Conservation (phyloP, 2,888 invertebrate genomes). For the Ectemnius lituratus region DNA sequence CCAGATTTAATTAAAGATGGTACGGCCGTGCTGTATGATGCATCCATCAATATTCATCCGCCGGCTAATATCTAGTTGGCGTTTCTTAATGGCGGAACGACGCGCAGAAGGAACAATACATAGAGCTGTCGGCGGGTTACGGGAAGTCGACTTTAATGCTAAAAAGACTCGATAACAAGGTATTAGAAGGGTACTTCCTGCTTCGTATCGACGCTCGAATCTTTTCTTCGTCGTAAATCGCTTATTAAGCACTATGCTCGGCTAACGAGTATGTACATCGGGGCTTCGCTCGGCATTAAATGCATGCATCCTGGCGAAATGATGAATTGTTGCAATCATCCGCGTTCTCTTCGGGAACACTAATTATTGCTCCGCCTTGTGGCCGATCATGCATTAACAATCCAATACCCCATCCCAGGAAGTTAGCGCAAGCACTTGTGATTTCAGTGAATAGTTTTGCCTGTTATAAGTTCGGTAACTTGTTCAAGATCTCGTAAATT, state of each 20-base stretch:
- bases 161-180: slow-evolving; percentile 31
- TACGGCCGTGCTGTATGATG: slow-evolving; percentile 12
- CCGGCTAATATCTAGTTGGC: slow-evolving; percentile 34
- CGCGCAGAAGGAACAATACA: slow-evolving; percentile 37
- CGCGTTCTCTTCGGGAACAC: too few species aligned
- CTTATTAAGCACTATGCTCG: slow-evolving; percentile 33
- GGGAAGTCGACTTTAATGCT: slow-evolving; percentile 35
- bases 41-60: slow-evolving; percentile 43
- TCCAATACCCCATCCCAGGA: not conserved
- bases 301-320: slow-evolving; percentile 15
- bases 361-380: too few species aligned
- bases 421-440: too few species aligned
- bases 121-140: slow-evolving; percentile 19
- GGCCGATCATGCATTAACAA: slow-evolving; percentile 9
- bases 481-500: too few species aligned
- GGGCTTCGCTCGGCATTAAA: slow-evolving; percentile 23
- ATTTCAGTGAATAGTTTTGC: too few species aligned
- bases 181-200: slow-evolving; percentile 22
- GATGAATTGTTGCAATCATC: too few species aligned
- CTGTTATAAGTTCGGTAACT: too few species aligned
- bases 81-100: slow-evolving; percentile 30
- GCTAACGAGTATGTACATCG: slow-evolving; percentile 37
- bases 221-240: slow-evolving; percentile 30
- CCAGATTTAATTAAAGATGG: slow-evolving; percentile 41
- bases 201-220: slow-evolving; percentile 28